These are phyloP conservation scores for Okapia johnstoni DNA, from an alignment of 2,113 vertebrate genomes.

Conservation along the genomic window DNA sequence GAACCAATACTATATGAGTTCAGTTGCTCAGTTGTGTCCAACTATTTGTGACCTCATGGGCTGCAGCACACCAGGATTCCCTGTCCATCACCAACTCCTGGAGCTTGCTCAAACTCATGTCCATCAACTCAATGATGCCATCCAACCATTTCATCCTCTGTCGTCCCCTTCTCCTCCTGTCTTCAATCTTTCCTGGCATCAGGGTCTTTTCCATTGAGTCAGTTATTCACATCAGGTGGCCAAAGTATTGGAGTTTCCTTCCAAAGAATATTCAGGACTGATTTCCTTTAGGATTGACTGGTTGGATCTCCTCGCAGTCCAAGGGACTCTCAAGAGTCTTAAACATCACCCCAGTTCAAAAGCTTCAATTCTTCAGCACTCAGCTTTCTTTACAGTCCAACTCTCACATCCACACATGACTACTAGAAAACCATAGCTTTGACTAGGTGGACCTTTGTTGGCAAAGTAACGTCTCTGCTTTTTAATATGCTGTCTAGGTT, in stretches of 20 bases:
- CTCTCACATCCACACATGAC: not conserved
- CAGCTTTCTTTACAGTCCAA: not conserved
- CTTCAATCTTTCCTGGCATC: not conserved
- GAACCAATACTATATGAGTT: not conserved
- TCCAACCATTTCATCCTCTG: not conserved
- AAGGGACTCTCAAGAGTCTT: not conserved
- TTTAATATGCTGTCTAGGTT: not conserved
- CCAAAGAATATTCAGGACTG: not conserved
- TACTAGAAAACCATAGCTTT: not conserved
- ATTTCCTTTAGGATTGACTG: not conserved
- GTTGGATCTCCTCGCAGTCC: not conserved
- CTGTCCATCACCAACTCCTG: not conserved
- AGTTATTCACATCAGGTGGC: not conserved
- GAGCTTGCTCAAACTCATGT: not conserved
- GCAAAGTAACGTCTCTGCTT: not conserved
- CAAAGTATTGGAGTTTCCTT: not conserved
- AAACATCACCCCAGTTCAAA: not conserved
- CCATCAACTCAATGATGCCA: not conserved
- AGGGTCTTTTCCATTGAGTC: not conserved
- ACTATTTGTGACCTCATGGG: not conserved
- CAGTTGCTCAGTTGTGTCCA: not conserved
- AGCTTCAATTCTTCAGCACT: not conserved
- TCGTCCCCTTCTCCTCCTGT: rapidly evolving
- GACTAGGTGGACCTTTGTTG: not conserved
- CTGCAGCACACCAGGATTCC: not conserved